phyloP scores from a whole-genome alignment of 2,113 vertebrate genomes.

The Pteruthius melanotis region DNA sequence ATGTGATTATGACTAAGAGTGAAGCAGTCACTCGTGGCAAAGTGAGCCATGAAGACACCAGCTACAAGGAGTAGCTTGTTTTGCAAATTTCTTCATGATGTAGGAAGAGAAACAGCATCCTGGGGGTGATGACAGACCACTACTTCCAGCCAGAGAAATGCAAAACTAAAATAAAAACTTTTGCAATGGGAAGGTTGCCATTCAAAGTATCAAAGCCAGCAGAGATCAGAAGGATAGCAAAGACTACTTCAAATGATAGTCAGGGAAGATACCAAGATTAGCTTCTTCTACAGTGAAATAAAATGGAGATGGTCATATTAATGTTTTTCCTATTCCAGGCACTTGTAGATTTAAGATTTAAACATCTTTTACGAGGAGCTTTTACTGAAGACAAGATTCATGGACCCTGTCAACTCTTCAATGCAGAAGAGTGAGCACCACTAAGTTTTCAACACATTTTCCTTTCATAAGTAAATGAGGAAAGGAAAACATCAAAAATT shows the following conservation, averaged over 20 bases:
- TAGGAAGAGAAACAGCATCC: not conserved
- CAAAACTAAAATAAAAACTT: not conserved
- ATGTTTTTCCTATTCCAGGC: not conserved
- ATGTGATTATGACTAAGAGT: not conserved
- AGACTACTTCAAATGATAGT: not conserved
- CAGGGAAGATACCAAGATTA: not conserved
- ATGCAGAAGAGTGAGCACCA: not conserved
- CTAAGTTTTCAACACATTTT: not conserved
- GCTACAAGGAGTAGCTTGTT: not conserved
- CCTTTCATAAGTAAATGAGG: not conserved
- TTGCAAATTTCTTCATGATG: not conserved
- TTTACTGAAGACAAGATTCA: not conserved
- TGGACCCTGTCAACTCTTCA: not conserved
- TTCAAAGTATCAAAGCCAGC: not conserved
- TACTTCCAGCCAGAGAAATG: not conserved
- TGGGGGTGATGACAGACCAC: not conserved
- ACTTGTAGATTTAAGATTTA: not conserved
- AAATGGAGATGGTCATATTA: not conserved
- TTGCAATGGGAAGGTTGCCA: not conserved
- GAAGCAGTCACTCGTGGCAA: not conserved
- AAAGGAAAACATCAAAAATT: not conserved
- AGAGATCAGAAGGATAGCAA: not conserved
- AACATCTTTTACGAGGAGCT: fast-evolving
- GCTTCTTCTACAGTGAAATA: not conserved
- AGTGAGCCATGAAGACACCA: not conserved